Evolutionary conservation across 2,113 vertebrate genomes (phyloP).

Genomic region (Halcyon malimbica): DNA sequence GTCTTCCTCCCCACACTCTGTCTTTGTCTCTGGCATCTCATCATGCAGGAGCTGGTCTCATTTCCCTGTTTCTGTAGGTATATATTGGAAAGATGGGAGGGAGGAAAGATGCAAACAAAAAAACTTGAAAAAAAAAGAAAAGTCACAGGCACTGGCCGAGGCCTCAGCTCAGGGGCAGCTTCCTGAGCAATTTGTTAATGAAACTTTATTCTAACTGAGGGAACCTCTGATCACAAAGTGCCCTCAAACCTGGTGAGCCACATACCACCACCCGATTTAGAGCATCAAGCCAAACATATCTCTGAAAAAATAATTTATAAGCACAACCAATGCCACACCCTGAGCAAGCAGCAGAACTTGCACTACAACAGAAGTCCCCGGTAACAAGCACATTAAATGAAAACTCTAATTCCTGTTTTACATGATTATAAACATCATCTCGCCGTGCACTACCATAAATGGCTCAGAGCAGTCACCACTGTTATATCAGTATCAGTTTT

Average conservation of each 20-base stretch:
- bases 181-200: not conserved
- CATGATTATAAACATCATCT: conserved; percentile 20
- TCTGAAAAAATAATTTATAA: not conserved
- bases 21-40: not conserved
- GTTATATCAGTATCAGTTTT: conserved; percentile 19
- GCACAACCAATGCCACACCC: conserved; percentile 20
- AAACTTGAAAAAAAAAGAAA: not conserved
- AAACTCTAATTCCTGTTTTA: not conserved
- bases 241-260: not conserved
- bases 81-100: not conserved
- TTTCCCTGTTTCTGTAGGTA: not conserved
- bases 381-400: not conserved
- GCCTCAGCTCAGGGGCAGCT: not conserved
- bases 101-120: not conserved
- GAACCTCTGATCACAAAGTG: not conserved
- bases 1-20: not conserved
- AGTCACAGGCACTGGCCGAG: not conserved
- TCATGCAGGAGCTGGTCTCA: not conserved
- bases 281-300: conserved; percentile 26
- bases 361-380: not conserved
- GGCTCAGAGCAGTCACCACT: not conserved
- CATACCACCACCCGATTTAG: not conserved
- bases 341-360: conserved; percentile 30
- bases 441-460: not conserved
- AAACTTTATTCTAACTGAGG: not conserved